These are phyloP conservation scores for Pelecanus crispus DNA, from an alignment of 2,113 vertebrate species.

Conservation along the genomic window DNA sequence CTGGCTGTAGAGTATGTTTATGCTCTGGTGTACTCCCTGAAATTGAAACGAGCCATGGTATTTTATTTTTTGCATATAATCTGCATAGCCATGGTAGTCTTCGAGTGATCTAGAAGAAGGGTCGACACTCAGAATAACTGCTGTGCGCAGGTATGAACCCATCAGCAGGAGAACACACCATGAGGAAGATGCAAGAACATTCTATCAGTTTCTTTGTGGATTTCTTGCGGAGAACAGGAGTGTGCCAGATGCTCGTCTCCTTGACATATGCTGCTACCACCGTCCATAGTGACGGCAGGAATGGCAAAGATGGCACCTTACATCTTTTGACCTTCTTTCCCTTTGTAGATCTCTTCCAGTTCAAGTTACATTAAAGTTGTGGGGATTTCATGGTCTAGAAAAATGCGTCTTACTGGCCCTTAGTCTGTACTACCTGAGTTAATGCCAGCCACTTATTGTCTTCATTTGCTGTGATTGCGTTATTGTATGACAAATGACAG, in stretches of 20 bases:
- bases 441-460: background rate
- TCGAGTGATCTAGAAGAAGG: background rate
- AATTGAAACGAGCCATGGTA: background rate
- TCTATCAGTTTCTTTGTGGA: background rate
- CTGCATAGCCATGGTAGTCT: background rate
- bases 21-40: background rate
- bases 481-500: background rate
- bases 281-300: background rate
- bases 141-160: background rate
- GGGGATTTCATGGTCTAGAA: background rate
- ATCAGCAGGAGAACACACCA: rapidly evolving
- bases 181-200: background rate
- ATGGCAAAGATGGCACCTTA: background rate
- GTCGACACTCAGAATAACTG: background rate
- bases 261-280: background rate
- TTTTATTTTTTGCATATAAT: background rate
- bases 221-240: background rate
- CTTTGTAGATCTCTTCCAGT: background rate
- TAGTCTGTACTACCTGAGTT: background rate
- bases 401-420: background rate
- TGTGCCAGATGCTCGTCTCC: background rate
- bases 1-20: background rate
- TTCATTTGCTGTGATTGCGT: background rate
- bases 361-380: background rate
- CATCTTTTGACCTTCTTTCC: background rate